Evolutionary conservation across 2,888 invertebrate species (phyloP).

Genomic region (Leucoptera coffeella): DNA sequence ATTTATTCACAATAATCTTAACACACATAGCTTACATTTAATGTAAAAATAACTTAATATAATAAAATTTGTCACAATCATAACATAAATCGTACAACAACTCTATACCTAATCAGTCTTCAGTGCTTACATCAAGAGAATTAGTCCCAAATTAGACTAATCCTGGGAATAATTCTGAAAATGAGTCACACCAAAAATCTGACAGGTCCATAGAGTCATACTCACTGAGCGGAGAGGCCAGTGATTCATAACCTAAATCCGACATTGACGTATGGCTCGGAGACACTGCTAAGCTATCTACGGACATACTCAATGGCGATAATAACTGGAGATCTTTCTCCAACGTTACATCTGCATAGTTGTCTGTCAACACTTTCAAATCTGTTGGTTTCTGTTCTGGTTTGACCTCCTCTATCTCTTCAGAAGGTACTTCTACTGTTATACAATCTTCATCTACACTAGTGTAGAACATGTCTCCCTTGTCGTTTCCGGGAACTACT

Average conservation of each 20-base stretch:
- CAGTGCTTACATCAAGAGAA: slow-evolving; percentile 23
- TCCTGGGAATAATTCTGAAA: slow-evolving; percentile 72
- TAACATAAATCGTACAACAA: no score
- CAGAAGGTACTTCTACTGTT: slow-evolving; percentile 64
- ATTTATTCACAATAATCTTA: no score
- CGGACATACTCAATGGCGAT: slow-evolving; percentile 34
- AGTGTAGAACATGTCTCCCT: slow-evolving; percentile 62
- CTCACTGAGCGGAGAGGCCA: slow-evolving; percentile 42
- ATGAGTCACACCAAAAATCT: slow-evolving; percentile 69
- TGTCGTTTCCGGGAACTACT: slow-evolving; percentile 25
- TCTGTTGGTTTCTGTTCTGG: slow-evolving; percentile 19
- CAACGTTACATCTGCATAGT: slow-evolving; percentile 17
- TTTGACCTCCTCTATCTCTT: slow-evolving; percentile 43
- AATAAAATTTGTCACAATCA: no score
- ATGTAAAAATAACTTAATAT: no score
- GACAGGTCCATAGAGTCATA: slow-evolving; percentile 41
- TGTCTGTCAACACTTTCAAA: slow-evolving; percentile 16
- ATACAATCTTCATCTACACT: slow-evolving; percentile 71
- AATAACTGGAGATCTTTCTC: slow-evolving; percentile 38
- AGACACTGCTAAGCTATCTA: slow-evolving; percentile 24
- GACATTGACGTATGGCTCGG: slow-evolving; percentile 37
- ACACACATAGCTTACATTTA: no score
- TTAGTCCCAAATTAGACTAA: slow-evolving; percentile 38
- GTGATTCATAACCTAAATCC: slow-evolving; percentile 42
- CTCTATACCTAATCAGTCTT: slow-evolving; percentile 41